These are phyloP conservation scores for Pedicia rivosa DNA, from an alignment of 2,888 invertebrate genomes.

Conservation along the genomic window DNA sequence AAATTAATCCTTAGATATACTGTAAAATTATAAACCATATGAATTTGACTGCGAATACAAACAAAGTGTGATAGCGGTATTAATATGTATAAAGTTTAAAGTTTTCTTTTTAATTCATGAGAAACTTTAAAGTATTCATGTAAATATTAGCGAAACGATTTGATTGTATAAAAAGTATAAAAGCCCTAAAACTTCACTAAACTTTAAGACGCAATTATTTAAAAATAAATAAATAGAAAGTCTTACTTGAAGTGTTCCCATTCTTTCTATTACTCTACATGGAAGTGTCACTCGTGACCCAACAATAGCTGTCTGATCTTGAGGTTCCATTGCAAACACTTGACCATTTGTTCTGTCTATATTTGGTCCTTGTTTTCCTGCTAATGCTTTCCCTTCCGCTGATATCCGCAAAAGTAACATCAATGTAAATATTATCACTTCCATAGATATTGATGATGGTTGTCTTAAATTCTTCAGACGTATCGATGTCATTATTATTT, in stretches of 20 bases:
- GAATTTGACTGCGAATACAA: too few species aligned
- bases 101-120: too few species aligned
- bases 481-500: constrained; percentile 1
- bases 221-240: background rate
- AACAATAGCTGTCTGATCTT: constrained; percentile 78
- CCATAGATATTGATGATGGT: constrained; percentile 1
- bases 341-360: constrained; percentile 35
- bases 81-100: too few species aligned
- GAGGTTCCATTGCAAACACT: constrained; percentile 83
- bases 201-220: too few species aligned
- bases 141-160: too few species aligned
- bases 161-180: too few species aligned
- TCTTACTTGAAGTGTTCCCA: constrained; percentile 59
- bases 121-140: too few species aligned
- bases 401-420: constrained; percentile 1
- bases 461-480: constrained; percentile 1
- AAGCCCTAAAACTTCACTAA: too few species aligned
- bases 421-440: constrained; percentile 1
- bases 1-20: too few species aligned
- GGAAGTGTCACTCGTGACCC: constrained; percentile 79
- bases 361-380: background rate
- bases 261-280: constrained; percentile 76
- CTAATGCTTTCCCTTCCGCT: background rate
- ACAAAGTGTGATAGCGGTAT: too few species aligned
- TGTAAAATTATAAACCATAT: too few species aligned